phyloP scores from a whole-genome alignment of 2,113 vertebrate genomes.

The Globicephala melas region DNA sequence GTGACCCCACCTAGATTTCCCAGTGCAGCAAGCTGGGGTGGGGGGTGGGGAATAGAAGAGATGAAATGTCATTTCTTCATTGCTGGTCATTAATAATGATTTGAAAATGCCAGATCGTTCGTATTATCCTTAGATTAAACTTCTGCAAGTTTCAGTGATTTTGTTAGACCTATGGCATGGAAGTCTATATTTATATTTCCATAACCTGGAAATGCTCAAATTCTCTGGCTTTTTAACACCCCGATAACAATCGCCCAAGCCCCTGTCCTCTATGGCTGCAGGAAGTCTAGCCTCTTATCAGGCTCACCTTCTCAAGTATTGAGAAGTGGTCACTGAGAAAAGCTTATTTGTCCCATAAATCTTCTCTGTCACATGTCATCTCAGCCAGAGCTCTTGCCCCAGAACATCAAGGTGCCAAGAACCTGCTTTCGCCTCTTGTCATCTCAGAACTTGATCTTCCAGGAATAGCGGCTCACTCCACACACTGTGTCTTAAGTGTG shows the following conservation, averaged over 20 bases:
- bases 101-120: neutral
- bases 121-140: neutral
- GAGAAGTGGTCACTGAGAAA: neutral
- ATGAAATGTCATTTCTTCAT: neutral
- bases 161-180: neutral
- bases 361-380: neutral
- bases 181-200: neutral
- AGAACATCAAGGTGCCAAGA: neutral
- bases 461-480: neutral
- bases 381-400: neutral
- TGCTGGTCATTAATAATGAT: neutral
- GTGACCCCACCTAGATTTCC: neutral
- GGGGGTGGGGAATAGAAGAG: neutral
- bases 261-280: neutral
- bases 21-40: neutral
- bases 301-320: neutral
- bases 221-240: neutral
- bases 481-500: neutral
- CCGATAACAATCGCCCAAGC: neutral
- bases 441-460: neutral
- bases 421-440: neutral
- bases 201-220: neutral
- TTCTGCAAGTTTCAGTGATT: neutral
- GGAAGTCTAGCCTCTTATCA: neutral
- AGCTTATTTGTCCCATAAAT: neutral